Evolutionary conservation across 2,797 vertebrate genomes (phyloP).

Genomic region (Liasis olivaceus): DNA sequence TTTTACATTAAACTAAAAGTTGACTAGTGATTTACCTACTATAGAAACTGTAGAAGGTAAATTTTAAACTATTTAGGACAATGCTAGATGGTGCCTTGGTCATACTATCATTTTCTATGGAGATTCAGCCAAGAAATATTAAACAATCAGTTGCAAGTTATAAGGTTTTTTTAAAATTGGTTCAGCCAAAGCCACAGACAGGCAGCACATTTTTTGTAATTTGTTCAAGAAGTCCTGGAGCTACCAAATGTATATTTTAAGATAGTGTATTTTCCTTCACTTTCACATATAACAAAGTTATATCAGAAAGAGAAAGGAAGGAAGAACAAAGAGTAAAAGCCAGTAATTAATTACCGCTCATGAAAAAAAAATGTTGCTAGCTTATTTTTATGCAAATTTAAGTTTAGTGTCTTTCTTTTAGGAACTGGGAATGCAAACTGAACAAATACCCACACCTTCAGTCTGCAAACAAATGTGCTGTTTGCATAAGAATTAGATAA

Average conservation of each 20-base stretch:
- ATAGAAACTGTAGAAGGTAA: background rate
- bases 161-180: background rate
- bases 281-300: background rate
- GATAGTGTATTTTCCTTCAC: background rate
- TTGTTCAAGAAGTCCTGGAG: background rate
- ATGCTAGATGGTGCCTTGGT: background rate
- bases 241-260: background rate
- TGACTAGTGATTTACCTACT: background rate
- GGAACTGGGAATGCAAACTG: background rate
- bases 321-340: background rate
- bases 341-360: background rate
- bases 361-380: background rate
- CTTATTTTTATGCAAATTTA: background rate
- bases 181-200: background rate
- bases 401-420: background rate
- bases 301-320: background rate
- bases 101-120: background rate
- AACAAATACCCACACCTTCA: background rate
- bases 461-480: background rate
- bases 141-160: background rate
- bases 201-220: background rate
- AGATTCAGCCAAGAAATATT: background rate
- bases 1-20: background rate
- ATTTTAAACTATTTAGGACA: background rate
- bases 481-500: background rate